phyloP scores from a whole-genome alignment of 1,140 invertebrate genomes.

The Drosophila subpulchrella region DNA sequence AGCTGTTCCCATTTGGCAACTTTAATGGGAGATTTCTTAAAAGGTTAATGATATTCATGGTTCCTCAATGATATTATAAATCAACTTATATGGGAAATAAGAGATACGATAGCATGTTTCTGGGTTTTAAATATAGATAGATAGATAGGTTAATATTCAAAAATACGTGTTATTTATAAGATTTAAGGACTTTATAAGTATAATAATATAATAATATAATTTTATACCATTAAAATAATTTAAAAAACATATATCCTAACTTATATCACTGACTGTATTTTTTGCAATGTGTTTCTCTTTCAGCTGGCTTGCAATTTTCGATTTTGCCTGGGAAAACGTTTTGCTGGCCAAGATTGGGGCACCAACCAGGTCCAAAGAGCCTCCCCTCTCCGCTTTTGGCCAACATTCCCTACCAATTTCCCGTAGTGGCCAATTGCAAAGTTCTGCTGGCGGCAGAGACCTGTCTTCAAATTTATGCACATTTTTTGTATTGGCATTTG shows the following conservation, averaged over 20 bases:
- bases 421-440: conserved; percentile 22
- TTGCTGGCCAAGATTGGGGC: conserved; percentile 29
- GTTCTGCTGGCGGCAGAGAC: conserved; percentile 35
- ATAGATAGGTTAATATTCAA: too few species aligned
- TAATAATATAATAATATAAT: not conserved
- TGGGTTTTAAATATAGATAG: not conserved
- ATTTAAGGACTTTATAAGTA: too few species aligned
- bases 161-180: too few species aligned
- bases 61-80: conserved; percentile 7
- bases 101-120: not conserved
- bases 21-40: conserved; percentile 12
- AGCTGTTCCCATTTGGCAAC: conserved; percentile 2
- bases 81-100: not conserved
- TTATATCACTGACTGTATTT: not conserved
- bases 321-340: conserved; percentile 44
- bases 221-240: too few species aligned
- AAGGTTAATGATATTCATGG: conserved; percentile 7
- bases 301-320: conserved; percentile 11
- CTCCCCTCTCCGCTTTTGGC: not conserved
- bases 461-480: conserved; percentile 66
- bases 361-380: conserved; percentile 1
- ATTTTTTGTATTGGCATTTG: conserved; percentile 64
- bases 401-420: conserved; percentile 6
- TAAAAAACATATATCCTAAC: too few species aligned
- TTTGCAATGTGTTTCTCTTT: not conserved